phyloP scores from a whole-genome alignment of 2,888 invertebrate species.

The Blomia tropicalis region DNA sequence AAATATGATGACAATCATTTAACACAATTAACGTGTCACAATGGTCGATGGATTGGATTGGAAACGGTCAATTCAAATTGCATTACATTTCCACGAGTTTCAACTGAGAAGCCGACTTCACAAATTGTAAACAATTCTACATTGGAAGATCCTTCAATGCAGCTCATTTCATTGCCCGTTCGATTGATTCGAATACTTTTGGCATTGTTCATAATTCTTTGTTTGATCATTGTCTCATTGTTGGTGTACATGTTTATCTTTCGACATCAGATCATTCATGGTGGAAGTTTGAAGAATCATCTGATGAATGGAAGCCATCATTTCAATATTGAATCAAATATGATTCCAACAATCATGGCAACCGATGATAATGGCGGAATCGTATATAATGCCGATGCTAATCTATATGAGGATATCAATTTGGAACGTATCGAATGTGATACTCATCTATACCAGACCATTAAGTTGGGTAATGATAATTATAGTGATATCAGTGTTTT shows the following conservation, averaged over 20 bases:
- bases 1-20: not conserved
- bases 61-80: conserved; percentile 3
- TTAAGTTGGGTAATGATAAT: not conserved
- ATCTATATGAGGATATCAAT: not conserved
- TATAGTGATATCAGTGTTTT: conserved; percentile 4
- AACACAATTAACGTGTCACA: not conserved
- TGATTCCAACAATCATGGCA: not conserved
- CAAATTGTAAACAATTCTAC: not conserved
- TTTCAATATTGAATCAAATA: not conserved
- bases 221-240: not conserved
- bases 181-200: conserved; percentile 7
- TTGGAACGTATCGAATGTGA: not conserved
- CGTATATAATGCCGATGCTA: not conserved
- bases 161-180: conserved; percentile 1
- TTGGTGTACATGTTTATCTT: conserved; percentile 11
- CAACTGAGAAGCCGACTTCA: not conserved
- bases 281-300: not conserved
- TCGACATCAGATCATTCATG: conserved; percentile 4
- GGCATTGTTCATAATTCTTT: conserved; percentile 5
- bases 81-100: not conserved
- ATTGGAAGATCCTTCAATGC: not conserved
- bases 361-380: not conserved
- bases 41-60: conserved; percentile 1
- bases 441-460: conserved; percentile 7
- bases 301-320: not conserved